A percentile compares a stretch with the other conserved stretches of the same genome.
These are phyloP conservation scores for Liasis olivaceus DNA, from an alignment of 2,797 vertebrate genomes.

Conservation along the genomic window DNA sequence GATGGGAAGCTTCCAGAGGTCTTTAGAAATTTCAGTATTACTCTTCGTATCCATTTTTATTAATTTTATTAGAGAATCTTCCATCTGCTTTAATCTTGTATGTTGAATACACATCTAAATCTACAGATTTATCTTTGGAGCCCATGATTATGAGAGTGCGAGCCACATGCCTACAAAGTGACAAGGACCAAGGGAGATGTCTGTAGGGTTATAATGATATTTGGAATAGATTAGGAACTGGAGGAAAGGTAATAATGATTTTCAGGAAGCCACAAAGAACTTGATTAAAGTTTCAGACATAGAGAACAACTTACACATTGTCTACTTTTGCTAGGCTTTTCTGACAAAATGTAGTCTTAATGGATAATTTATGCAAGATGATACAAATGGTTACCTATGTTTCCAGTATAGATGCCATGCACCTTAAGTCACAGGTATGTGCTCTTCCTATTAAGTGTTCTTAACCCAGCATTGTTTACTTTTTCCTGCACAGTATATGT, in stretches of 20 bases:
- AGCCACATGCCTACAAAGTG: too few species aligned
- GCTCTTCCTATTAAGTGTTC: not conserved
- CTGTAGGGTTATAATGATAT: too few species aligned
- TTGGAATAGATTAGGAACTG: too few species aligned
- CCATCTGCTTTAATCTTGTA: not conserved
- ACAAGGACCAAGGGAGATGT: too few species aligned
- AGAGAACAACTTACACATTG: too few species aligned
- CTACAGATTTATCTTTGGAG: too few species aligned
- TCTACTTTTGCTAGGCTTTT: not conserved
- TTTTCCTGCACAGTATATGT: not conserved
- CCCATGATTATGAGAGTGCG: too few species aligned
- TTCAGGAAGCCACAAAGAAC: too few species aligned
- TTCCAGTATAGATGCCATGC: not conserved
- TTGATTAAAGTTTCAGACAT: too few species aligned
- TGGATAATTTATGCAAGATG: not conserved
- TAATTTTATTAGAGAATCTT: not conserved
- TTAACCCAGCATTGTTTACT: not conserved
- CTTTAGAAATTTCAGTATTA: not conserved
- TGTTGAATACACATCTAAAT: not conserved
- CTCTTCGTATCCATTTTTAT: not conserved
- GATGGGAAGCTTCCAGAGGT: not conserved
- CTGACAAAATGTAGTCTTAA: not conserved
- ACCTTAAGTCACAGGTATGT: not conserved
- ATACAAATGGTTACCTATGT: not conserved
- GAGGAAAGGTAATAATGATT: too few species aligned